Evolutionary conservation across 2,888 invertebrate genomes (phyloP).

Genomic region (Sarcophaga carnaria): DNA sequence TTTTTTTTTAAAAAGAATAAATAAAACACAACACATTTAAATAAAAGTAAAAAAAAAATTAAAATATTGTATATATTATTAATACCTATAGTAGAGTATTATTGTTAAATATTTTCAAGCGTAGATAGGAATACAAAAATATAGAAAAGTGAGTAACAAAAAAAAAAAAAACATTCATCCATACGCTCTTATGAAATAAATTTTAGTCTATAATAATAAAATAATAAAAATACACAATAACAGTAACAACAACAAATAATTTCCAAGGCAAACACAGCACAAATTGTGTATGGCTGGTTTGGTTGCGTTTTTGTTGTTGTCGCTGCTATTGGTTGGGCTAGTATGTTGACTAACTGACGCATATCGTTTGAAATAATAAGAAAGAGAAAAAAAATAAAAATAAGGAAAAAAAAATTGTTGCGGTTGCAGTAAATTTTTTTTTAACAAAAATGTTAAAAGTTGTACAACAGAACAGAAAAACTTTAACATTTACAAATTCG

Average conservation of each 20-base stretch:
- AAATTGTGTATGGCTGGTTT: background rate
- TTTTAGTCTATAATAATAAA: constrained; percentile 41
- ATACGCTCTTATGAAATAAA: constrained; percentile 59
- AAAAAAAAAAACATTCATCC: constrained; percentile 7
- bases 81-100: constrained; percentile 31
- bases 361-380: constrained; percentile 1
- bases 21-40: constrained; percentile 20
- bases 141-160: constrained; percentile 50
- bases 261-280: constrained; percentile 52
- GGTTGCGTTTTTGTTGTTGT: constrained; percentile 1
- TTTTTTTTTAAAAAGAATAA: constrained; percentile 11
- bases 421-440: constrained; percentile 54
- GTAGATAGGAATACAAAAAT: constrained; percentile 20
- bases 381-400: background rate
- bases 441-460: constrained; percentile 32
- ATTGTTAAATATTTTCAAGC: constrained; percentile 53
- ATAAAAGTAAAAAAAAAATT: background rate
- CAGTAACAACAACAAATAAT: constrained; percentile 37
- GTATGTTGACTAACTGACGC: constrained; percentile 16
- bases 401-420: constrained; percentile 48
- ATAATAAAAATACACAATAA: constrained; percentile 27
- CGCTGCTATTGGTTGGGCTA: too few species aligned
- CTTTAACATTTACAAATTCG: background rate
- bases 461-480: background rate
- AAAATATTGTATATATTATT: constrained; percentile 25